Percentiles rank a stretch among this genome's conserved stretches.
These are phyloP conservation scores for Gymnopithys bicolor DNA, from an alignment of 2,797 vertebrate genomes.

Conservation along the genomic window DNA sequence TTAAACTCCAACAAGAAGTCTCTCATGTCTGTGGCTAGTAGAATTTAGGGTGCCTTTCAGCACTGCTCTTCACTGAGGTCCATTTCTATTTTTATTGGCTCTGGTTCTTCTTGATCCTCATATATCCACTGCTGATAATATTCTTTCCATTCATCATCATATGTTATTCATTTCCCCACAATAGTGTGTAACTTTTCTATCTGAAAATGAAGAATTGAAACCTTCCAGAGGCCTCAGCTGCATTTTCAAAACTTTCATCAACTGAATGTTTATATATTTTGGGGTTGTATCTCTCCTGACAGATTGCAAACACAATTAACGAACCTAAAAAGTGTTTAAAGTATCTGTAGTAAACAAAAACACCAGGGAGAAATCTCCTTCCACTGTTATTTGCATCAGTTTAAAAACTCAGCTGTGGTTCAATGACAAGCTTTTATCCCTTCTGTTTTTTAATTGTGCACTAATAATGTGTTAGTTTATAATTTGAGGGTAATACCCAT, in stretches of 20 bases:
- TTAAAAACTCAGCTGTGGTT: neutral
- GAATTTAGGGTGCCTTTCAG: no score
- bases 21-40: no score
- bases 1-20: no score
- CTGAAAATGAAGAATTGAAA: neutral
- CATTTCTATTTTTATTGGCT: no score
- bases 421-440: neutral
- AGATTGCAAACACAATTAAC: neutral
- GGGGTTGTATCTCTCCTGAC: neutral
- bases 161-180: no score
- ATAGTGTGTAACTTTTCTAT: neutral
- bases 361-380: neutral
- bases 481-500: neutral
- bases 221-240: neutral
- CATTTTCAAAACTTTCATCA: neutral
- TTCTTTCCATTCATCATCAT: no score
- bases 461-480: conserved; percentile 1
- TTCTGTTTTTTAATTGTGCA: neutral
- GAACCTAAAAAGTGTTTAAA: neutral
- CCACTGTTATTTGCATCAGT: neutral
- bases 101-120: no score
- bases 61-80: no score
- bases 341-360: neutral
- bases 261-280: neutral
- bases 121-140: no score